Evolutionary conservation across 2,888 invertebrate genomes (phyloP), one percentile per base, ranked within the genome.

Genomic region (Cheilosia variabilis): DNA sequence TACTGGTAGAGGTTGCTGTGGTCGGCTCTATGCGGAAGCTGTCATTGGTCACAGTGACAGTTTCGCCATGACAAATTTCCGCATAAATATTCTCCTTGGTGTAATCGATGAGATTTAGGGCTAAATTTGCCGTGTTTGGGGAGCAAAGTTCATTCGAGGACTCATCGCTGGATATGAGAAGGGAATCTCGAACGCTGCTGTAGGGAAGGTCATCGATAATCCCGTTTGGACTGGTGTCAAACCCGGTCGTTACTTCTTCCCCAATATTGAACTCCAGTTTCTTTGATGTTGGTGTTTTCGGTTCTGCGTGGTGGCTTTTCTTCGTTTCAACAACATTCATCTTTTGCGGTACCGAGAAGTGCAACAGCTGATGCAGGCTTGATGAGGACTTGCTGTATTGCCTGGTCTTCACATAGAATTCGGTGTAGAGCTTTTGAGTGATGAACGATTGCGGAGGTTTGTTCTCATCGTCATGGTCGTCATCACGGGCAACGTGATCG

Each of bases 341-440:
- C 86, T 92, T 92, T 71, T 92, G 92, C 0, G 92, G 92, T 79
- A 91, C 76, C 19, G 91, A 90, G 80, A 92, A 92, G 71, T 92
- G 91, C 1, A 92, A 82, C 77, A 92, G 71, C 73, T 92, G 92
- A 81, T 92, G 93, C 57, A 95, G 91, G 89, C 94, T 94, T 2
- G 94, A 94, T 0, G 94, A 94, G 4, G 95, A 95, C 90, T 95
- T 95, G 89, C 94, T 95, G 4, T 94, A 92, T 87, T 94, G 93
- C 89, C 95, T 95, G 6, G 95, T 95, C 91, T 95, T 95, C 0
- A 95, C 95, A 88, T 95, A 95, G 89, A 95, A 95, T 90, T 95
- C 95, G 4, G 94, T 94, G 91, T 95, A 95, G 34, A 95, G 92
- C 88, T 95, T 94, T 88, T 95, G 95, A 15, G 95, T 95, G 50